Evolutionary conservation across 2,888 invertebrate genomes (phyloP).

Genomic region (Rhamnusium bicolor): DNA sequence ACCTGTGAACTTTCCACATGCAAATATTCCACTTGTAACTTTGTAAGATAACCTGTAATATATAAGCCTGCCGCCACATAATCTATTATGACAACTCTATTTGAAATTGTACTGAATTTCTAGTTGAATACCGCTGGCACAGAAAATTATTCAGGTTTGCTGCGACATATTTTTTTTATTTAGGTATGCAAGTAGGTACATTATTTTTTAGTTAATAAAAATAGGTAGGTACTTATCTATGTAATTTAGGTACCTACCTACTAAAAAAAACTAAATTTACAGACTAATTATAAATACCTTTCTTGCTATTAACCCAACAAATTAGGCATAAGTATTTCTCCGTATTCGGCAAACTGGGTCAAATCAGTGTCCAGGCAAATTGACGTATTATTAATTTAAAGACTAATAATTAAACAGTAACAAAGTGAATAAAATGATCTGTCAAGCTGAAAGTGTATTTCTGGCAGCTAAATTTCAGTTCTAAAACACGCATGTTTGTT

Average conservation of each 20-base stretch:
- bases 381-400: neutral
- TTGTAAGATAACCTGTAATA: constrained; percentile 64
- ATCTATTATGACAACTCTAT: constrained; percentile 68
- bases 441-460: constrained; percentile 39
- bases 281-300: no score
- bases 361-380: neutral
- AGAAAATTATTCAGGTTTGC: neutral
- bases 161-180: neutral
- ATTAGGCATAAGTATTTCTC: no score
- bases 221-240: no score
- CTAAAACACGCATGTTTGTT: constrained; percentile 48
- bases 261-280: no score
- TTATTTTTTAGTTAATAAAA: no score
- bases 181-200: no score
- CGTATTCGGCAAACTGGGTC: no score
- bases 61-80: constrained; percentile 63
- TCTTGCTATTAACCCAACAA: no score
- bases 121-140: neutral
- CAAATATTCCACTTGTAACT: constrained; percentile 67
- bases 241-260: neutral
- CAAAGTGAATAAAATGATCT: constrained; percentile 15
- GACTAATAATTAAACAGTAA: neutral
- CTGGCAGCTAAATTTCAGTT: constrained; percentile 42
- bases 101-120: constrained; percentile 53
- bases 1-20: constrained; percentile 68